Percentiles rank a stretch among this genome's conserved stretches.
These are phyloP conservation scores for Carassius auratus DNA, from an alignment of 2,113 vertebrate genomes.

Conservation along the genomic window DNA sequence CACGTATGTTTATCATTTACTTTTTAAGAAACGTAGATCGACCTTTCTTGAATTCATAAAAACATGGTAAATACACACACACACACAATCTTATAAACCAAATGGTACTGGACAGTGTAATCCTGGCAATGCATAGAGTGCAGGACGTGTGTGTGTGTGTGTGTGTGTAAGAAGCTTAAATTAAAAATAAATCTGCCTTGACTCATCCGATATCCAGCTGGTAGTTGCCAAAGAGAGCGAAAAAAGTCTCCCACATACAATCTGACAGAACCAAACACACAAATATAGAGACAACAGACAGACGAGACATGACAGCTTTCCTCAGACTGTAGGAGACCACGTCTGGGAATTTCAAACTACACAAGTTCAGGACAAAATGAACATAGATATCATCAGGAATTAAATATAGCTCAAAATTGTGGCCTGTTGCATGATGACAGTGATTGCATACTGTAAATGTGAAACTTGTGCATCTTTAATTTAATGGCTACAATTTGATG, in stretches of 20 bases:
- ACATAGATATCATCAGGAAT: neutral
- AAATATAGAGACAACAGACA: constrained; percentile 30
- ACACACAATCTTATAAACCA: neutral
- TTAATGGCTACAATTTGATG: neutral
- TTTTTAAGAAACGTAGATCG: no score
- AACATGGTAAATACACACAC: neutral
- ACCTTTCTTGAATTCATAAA: neutral
- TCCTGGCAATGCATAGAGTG: neutral
- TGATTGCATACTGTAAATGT: neutral
- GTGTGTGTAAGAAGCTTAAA: constrained; percentile 66
- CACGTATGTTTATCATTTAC: neutral
- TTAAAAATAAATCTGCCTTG: constrained; percentile 65
- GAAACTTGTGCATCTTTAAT: neutral
- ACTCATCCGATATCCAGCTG: constrained; percentile 67
- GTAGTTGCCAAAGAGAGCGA: constrained; percentile 45
- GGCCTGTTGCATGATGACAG: neutral
- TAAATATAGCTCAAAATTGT: neutral
- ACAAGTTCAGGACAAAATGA: neutral
- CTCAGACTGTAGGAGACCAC: neutral
- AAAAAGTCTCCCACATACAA: constrained; percentile 56
- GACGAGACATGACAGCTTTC: constrained; percentile 1
- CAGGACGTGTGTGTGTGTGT: constrained; percentile 35
- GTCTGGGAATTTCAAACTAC: neutral
- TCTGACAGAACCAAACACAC: constrained; percentile 57
- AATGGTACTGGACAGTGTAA: constrained; percentile 25